Evolutionary conservation across 2,888 invertebrate genomes (phyloP), one percentile per base, ranked within the genome.

Genomic region (Itoplectis maculator): DNA sequence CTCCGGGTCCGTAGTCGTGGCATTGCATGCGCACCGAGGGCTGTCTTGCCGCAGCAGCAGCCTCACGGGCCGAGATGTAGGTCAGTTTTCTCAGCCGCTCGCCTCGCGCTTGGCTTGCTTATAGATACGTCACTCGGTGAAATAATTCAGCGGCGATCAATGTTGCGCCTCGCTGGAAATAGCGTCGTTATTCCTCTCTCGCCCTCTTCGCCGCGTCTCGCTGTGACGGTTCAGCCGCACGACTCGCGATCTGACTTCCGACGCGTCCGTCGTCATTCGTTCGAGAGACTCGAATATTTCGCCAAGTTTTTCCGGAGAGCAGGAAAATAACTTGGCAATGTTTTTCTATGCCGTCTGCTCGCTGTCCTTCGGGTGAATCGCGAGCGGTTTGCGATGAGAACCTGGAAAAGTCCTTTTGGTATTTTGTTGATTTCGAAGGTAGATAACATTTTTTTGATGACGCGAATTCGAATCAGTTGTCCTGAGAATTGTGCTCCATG

Each of bases 101-200:
- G 79, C 66, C n/a, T 54, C 72, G 66, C 72, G 61, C 66, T 81
- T 37, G 61, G 29, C 70, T 69, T 81, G 75, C 87, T 86, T 89
- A 91, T 91, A 90, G 90, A 89, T 88, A 88, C 88, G 87, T 88
- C 87, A 90, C 91, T 90, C 89, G 92, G 61, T 76, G 75, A 92
- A 92, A 92, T 92, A 92, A 92, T 92, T 92, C 88, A 92, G 89
- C 87, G 89, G 89, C 92, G 92, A 92, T 92, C 92, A 90, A 92
- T 92, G 91, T 85, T 84, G 72, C 82, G 87, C 88, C 86, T 85
- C 85, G 84, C 90, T 91, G 87, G 88, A 92, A 92, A 92, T 92
- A 92, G 91, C 89, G 86, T 82, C 75, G 61, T 61, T 74, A 81
- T 81, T 84, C 77, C 77, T 83, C 77, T 83, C 65, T 63, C 20